Base-by-base conservation (phyloP, 1,140 invertebrate species). In the Helicoverpa armigera region DNA sequence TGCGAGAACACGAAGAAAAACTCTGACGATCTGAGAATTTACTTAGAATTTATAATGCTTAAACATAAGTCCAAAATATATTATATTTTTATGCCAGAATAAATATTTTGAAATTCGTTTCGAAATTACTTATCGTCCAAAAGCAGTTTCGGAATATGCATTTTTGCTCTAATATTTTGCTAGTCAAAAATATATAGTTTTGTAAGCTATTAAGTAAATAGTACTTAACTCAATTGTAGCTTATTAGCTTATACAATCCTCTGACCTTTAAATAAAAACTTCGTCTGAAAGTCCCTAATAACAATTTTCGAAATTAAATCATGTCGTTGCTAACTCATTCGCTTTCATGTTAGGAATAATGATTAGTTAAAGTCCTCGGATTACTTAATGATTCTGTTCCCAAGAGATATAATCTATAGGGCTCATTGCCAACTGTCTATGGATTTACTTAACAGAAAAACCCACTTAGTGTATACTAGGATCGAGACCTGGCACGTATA, bases 381-480 rank as follows among this genome's bases (percentile, higher is more conserved):
- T 61, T 61, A 61, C 23, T 61, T 61, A 31, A 61, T 60, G 58
- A 29, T 54, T n/a, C 58, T 29, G 23, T 60, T 60, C 58, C 58
- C 58, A 61, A 61, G 23, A 61, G 23, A 10, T 23, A 31, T 3
- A 13, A 31, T 61, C 29, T 61, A 31, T 31, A 61, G 23, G 58
- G 58, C 12, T 61, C 58, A 61, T 61, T 61, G 58, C 18, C 23
- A 60, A 60, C 29, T 29, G 58, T 29, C 58, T 60, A 2, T 18
- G 2, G 29, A 31, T 31, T 61, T 13, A 5, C 23, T 61, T 61
- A 13, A 31, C 11, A 61, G 58, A 31, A 61, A 60, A 61, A 61
- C 58, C 23, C 58, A 61, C 58, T 61, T 43, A 43, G 35, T 9
- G 35, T 43, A 7, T 9, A 43, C 35, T 43, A 43, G 35, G 35